phyloP scores from a whole-genome alignment of 1,140 invertebrate species.

The Bombus polaris region DNA sequence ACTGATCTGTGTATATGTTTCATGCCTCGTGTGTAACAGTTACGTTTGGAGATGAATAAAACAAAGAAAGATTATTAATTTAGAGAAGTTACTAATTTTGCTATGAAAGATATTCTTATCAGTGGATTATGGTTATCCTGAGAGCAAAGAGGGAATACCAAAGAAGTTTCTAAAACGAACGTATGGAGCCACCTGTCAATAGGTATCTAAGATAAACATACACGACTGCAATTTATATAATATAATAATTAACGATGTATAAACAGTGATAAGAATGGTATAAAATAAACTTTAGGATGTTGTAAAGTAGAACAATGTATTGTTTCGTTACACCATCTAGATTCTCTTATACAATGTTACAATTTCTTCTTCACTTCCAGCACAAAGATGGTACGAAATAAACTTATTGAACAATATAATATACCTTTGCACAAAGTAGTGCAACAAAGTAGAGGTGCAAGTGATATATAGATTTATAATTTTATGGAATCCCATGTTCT shows the following conservation, averaged over 20 bases:
- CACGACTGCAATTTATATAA: not conserved
- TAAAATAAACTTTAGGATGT: too few relatives aligned
- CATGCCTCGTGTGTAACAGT: conserved; percentile 66
- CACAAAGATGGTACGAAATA: too few relatives aligned
- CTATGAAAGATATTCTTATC: not conserved
- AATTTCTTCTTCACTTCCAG: too few relatives aligned
- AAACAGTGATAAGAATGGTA: not conserved
- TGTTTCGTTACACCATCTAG: not conserved
- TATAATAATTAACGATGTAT: not conserved
- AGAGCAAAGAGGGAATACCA: not conserved
- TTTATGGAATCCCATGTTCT: not conserved
- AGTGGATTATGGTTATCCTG: not conserved
- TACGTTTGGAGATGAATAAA: not conserved
- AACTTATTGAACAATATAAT: not conserved
- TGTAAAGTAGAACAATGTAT: too few relatives aligned
- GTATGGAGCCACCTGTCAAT: not conserved
- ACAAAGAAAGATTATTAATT: not conserved
- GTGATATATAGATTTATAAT: not conserved
- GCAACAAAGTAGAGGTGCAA: not conserved
- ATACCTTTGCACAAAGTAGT: not conserved
- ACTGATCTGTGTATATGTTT: not conserved
- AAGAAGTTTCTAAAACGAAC: not conserved
- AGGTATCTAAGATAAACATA: not conserved
- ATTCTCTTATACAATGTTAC: not conserved
- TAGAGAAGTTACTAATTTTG: not conserved